Conservation (phyloP, 2,113 vertebrate species). For the Oncorhynchus nerka region DNA sequence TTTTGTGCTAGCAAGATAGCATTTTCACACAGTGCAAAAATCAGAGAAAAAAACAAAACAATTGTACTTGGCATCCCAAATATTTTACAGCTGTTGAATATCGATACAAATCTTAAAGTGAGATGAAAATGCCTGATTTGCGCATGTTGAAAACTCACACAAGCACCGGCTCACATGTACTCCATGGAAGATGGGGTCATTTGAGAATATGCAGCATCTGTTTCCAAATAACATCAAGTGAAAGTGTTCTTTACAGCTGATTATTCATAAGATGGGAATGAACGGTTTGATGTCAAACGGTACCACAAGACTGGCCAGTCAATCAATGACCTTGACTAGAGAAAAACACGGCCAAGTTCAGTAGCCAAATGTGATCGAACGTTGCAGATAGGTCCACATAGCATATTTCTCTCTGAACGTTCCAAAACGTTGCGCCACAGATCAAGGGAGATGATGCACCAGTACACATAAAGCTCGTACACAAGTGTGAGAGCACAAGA, state of each 20-base stretch:
- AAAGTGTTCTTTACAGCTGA: neutral
- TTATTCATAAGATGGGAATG: neutral
- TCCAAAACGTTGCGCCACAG: no score
- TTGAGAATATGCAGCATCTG: neutral
- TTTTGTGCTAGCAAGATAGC: constrained; percentile 84
- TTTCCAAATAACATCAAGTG: neutral
- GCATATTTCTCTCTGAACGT: no score
- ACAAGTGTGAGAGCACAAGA: neutral
- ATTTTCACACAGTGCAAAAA: constrained; percentile 85
- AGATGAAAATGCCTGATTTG: neutral
- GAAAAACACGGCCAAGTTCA: neutral
- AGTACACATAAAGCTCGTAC: neutral
- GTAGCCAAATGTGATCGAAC: no score
- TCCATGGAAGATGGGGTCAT: neutral
- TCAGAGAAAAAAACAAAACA: constrained; percentile 66
- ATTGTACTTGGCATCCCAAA: constrained; percentile 22
- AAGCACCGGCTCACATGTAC: neutral
- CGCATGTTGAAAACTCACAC: neutral
- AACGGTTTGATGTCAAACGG: neutral
- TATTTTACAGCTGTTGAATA: neutral
- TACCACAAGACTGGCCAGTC: neutral
- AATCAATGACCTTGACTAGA: neutral
- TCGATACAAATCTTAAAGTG: no score
- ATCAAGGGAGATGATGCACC: neutral
- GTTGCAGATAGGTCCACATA: no score